A percentile compares a stretch with the other conserved stretches of the same genome.
These are phyloP conservation scores for Dicroscelio sp. DNA, from an alignment of 2,888 invertebrate species.

Conservation along the genomic window DNA sequence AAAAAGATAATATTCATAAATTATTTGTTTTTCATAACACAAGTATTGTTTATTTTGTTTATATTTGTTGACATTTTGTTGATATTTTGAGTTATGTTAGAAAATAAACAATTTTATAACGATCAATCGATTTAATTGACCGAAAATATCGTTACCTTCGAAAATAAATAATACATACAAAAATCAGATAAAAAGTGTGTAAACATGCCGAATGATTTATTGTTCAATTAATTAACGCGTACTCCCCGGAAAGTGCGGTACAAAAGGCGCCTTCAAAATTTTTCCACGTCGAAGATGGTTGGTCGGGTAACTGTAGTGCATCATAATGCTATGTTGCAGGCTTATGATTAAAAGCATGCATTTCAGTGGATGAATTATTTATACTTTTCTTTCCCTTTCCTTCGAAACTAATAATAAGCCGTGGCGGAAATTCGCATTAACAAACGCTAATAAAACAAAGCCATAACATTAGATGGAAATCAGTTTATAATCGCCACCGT, in stretches of 20 bases:
- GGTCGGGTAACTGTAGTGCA: slow-evolving; percentile 68
- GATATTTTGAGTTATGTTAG: too few relatives aligned
- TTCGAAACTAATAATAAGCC: slow-evolving; percentile 22
- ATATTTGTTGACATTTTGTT: too few relatives aligned
- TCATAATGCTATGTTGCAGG: slow-evolving; percentile 68
- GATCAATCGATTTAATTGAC: too few relatives aligned
- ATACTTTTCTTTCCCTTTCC: slow-evolving; percentile 47
- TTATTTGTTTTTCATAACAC: too few relatives aligned
- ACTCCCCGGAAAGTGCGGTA: slow-evolving; percentile 13
- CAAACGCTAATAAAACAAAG: slow-evolving; percentile 34
- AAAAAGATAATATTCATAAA: too few relatives aligned
- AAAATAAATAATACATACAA: too few relatives aligned
- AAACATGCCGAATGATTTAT: too few relatives aligned
- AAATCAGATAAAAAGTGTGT: too few relatives aligned
- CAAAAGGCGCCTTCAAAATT: slow-evolving; percentile 60
- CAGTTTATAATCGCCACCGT: neutral
- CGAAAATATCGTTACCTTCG: too few relatives aligned
- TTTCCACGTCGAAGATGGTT: slow-evolving; percentile 59
- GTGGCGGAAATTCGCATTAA: slow-evolving; percentile 16
- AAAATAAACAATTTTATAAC: too few relatives aligned
- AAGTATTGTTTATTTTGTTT: too few relatives aligned
- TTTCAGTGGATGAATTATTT: slow-evolving; percentile 65
- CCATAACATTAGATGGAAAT: neutral
- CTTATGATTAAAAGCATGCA: slow-evolving; percentile 64
- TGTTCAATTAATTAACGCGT: slow-evolving; percentile 6